phyloP scores from a whole-genome alignment of 2,113 vertebrate species.

The Leucopsar rothschildi region DNA sequence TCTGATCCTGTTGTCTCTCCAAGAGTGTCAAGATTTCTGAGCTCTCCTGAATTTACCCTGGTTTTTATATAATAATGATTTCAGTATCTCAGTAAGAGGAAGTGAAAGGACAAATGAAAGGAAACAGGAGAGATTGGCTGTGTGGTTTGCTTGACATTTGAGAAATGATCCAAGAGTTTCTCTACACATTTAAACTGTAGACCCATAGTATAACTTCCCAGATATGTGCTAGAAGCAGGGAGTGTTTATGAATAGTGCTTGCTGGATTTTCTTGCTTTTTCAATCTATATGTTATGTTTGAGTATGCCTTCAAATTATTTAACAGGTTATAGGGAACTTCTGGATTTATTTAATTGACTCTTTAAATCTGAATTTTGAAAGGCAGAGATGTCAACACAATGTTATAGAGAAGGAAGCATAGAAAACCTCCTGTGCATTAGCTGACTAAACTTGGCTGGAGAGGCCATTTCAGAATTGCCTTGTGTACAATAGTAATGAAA shows the following conservation, averaged over 20 bases:
- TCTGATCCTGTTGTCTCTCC: background rate
- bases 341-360: background rate
- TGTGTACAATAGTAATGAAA: background rate
- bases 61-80: background rate
- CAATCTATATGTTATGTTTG: background rate
- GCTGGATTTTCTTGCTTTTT: background rate
- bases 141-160: background rate
- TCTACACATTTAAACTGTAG: background rate
- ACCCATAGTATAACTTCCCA: background rate
- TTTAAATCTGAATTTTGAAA: background rate
- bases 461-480: background rate
- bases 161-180: background rate
- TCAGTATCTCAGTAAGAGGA: background rate
- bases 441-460: background rate
- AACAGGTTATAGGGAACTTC: background rate
- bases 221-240: background rate
- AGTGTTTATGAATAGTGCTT: background rate
- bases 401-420: background rate
- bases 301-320: background rate
- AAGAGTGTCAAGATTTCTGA: background rate
- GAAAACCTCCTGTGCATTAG: background rate
- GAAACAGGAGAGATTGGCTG: background rate
- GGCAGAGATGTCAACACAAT: background rate
- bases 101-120: background rate
- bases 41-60: background rate